These are phyloP conservation scores for Eulithis testata DNA, from an alignment of 2,888 invertebrate genomes.

Conservation along the genomic window DNA sequence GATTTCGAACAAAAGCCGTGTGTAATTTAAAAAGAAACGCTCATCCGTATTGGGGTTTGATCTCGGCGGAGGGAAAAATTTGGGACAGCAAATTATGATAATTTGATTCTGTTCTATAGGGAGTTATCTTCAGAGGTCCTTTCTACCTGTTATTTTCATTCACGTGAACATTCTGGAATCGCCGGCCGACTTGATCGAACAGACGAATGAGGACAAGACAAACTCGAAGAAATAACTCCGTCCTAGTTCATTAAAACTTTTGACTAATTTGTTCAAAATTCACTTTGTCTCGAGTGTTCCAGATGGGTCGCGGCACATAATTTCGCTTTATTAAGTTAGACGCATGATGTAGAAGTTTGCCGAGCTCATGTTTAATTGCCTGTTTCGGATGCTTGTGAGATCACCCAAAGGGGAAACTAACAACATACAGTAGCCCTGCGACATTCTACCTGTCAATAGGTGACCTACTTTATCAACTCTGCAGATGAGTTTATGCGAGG, in stretches of 20 bases:
- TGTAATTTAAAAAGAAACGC: constrained; percentile 56
- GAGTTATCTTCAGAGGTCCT: constrained; percentile 41
- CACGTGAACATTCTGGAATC: constrained; percentile 35
- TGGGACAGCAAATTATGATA: constrained; percentile 47
- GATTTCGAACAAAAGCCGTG: constrained; percentile 56
- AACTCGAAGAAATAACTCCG: constrained; percentile 54
- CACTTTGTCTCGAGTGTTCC: constrained; percentile 74
- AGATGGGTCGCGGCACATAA: constrained; percentile 77
- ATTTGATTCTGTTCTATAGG: constrained; percentile 41
- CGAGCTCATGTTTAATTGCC: constrained; percentile 72
- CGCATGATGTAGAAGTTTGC: constrained; percentile 73
- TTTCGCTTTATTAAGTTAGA: constrained; percentile 78
- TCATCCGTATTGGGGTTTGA: constrained; percentile 45
- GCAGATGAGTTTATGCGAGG: too few relatives aligned
- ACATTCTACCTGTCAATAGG: neutral
- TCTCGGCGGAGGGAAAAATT: constrained; percentile 43
- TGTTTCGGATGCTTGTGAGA: constrained; percentile 64
- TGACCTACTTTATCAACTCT: neutral
- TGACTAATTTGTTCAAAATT: constrained; percentile 79
- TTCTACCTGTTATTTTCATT: constrained; percentile 40
- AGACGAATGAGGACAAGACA: constrained; percentile 47
- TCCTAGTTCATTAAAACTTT: constrained; percentile 74
- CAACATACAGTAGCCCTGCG: neutral
- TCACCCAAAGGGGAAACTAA: constrained; percentile 39
- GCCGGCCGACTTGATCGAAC: constrained; percentile 36